Evolutionary conservation across 2,888 invertebrate species (phyloP), one percentile per base, ranked within the genome.

Genomic region (Stegana nigrithorax): DNA sequence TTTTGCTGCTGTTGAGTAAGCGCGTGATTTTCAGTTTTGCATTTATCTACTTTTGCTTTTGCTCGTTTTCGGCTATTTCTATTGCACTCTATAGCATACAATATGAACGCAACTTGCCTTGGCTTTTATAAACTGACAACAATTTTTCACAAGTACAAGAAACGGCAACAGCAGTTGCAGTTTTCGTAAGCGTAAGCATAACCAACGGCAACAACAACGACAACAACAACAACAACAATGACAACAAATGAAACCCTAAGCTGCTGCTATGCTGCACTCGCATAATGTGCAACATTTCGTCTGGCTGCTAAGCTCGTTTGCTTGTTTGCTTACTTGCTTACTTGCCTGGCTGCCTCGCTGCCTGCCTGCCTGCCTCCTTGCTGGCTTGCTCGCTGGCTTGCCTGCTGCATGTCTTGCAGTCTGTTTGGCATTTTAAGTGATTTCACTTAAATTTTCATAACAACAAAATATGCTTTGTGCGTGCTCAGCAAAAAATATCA

Each of bases 391-490:
- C 10, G 29, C 10, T 53, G 21, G 44, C 56, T 25, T 47, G 50
- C 51, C 47, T 39, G n/a, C n/a, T 60, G 65, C 64, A 64, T 67
- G 64, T 71, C 39, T 39, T 39, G 39, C 68, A 65, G 68, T 75
- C 74, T 72, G 70, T 71, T 72, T 75, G 73, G 67, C 78, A 80
- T 80, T 80, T 81, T 75, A 76, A 80, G 80, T 80, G 80, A 80
- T 80, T 81, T 80, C 78, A 80, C 81, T 81, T 80, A 80, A 80
- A 80, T 80, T 78, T 75, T 80, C 73, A 78, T 75, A 75, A 81
- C 73, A 80, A 81, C 73, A 78, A 75, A 71, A 80, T 73, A 70
- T 72, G 72, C 63, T 66, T 65, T 74, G 70, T 75, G 78, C 77
- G 77, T 74, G 74, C 69, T 67, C 62, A 26, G 59, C 44, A 64